phyloP scores from a whole-genome alignment of 2,888 invertebrate genomes.

The Heliconius ethilla region DNA sequence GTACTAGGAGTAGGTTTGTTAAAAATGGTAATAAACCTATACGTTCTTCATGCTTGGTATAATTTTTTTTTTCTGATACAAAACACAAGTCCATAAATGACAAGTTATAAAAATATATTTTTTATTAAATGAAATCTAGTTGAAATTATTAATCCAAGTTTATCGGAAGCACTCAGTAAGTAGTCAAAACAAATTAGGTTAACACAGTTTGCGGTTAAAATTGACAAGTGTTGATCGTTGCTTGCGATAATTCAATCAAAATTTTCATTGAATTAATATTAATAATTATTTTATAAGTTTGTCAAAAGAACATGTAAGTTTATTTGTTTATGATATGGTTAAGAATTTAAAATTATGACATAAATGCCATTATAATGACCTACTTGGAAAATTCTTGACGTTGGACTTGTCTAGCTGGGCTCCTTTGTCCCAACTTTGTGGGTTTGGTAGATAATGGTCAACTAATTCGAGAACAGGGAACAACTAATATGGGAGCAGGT shows the following conservation, averaged over 20 bases:
- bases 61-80: too few species aligned
- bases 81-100: too few species aligned
- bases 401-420: neutral
- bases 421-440: too few species aligned
- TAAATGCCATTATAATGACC: neutral
- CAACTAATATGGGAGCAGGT: too few species aligned
- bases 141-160: neutral
- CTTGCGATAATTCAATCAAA: conserved; percentile 20
- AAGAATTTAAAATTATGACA: neutral
- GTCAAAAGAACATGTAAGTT: neutral
- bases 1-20: too few species aligned
- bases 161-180: conserved; percentile 22
- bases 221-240: conserved; percentile 20
- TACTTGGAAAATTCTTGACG: neutral
- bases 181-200: conserved; percentile 27
- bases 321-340: neutral
- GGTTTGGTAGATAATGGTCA: too few species aligned
- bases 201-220: conserved; percentile 17
- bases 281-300: neutral
- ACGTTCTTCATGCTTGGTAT: too few species aligned
- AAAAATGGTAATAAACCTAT: neutral
- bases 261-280: neutral
- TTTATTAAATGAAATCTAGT: neutral
- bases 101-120: neutral
- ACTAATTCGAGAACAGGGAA: too few species aligned